These are phyloP conservation scores for Scaptomyza graminum DNA, from an alignment of 1,140 invertebrate genomes.

Conservation along the genomic window DNA sequence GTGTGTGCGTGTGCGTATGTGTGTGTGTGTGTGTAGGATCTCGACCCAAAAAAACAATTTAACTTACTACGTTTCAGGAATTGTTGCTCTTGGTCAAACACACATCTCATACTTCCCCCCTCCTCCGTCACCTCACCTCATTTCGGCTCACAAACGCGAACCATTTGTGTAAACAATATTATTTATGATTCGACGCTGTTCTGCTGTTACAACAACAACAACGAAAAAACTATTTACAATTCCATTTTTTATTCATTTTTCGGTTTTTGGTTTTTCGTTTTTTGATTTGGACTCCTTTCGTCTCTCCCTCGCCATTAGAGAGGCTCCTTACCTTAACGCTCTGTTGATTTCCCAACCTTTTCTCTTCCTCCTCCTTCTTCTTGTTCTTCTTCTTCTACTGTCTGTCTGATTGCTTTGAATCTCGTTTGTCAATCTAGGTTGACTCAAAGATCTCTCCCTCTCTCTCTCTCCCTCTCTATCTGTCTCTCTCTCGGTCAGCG, in stretches of 20 bases:
- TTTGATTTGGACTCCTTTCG: constrained; percentile 14
- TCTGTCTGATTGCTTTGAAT: constrained; percentile 72
- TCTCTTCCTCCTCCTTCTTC: background rate
- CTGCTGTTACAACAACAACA: constrained; percentile 17
- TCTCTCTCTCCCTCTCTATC: background rate
- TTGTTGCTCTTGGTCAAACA: background rate
- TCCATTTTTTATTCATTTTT: constrained; percentile 41
- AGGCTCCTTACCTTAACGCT: constrained; percentile 74
- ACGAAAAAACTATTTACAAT: constrained; percentile 65
- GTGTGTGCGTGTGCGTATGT: constrained; percentile 1
- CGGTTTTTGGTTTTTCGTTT: constrained; percentile 16
- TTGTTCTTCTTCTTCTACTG: constrained; percentile 19
- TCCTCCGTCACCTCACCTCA: constrained; percentile 6
- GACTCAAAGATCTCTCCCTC: constrained; percentile 38
- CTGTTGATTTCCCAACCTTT: constrained; percentile 53
- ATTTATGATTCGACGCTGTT: constrained; percentile 61
- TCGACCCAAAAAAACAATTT: constrained; percentile 54
- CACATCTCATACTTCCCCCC: background rate
- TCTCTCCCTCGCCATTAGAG: constrained; percentile 32
- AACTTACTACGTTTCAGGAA: constrained; percentile 48
- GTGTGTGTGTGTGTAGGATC: constrained; percentile 51
- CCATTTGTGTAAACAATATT: constrained; percentile 81
- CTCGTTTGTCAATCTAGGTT: constrained; percentile 79
- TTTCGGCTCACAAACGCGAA: constrained; percentile 50
- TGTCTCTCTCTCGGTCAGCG: constrained; percentile 62